Conservation (phyloP, 64 coral and sea anemone genomes). For the Trachythela sp. region DNA sequence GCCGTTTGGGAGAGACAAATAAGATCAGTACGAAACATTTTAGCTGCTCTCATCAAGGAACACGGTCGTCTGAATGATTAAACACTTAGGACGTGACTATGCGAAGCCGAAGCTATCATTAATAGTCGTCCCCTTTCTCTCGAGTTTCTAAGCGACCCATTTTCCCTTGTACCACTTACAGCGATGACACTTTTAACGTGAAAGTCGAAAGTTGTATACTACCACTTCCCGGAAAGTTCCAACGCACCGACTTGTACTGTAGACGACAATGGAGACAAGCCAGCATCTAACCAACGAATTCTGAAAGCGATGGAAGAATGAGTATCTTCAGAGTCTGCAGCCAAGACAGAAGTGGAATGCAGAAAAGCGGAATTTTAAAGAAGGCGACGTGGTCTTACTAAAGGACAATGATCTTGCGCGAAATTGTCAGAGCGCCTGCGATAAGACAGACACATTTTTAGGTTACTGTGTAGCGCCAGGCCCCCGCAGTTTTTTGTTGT, state of each 20-base stretch:
- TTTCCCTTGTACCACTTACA: not conserved
- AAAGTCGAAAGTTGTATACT: not conserved
- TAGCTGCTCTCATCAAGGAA: not conserved
- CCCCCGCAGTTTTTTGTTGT: not conserved
- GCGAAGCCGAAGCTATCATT: not conserved
- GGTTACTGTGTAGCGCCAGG: not conserved
- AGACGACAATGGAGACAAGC: not conserved
- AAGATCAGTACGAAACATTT: not conserved
- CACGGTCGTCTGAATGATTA: not conserved
- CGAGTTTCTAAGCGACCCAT: not conserved
- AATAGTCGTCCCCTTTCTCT: not conserved
- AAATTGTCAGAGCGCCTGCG: not conserved
- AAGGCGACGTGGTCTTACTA: not conserved
- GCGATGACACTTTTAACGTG: not conserved
- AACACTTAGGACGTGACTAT: not conserved
- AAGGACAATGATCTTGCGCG: not conserved
- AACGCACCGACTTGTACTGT: not conserved
- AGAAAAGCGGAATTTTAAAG: slow-evolving; percentile 8
- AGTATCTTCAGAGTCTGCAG: not conserved
- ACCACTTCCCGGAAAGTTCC: not conserved
- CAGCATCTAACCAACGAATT: not conserved
- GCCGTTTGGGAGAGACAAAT: not conserved
- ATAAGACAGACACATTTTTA: not conserved
- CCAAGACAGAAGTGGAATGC: not conserved
- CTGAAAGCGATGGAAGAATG: slow-evolving; percentile 3